Evolutionary conservation across 2,888 invertebrate genomes (phyloP).

Genomic region (Lymantria monacha): DNA sequence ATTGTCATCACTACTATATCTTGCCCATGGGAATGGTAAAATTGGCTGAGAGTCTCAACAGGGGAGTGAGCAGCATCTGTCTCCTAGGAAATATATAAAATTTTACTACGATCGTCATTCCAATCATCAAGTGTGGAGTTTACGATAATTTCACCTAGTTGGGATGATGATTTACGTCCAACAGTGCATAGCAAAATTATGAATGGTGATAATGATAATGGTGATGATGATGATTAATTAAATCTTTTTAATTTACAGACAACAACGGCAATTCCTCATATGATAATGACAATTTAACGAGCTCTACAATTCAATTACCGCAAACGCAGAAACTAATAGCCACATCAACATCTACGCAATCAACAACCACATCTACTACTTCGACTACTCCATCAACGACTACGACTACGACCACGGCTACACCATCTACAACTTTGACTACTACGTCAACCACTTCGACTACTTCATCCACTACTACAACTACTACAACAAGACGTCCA

Average conservation of each 20-base stretch:
- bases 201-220: too few species aligned
- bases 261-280: neutral
- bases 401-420: constrained; percentile 15
- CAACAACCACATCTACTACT: neutral
- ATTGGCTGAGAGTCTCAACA: too few species aligned
- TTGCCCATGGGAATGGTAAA: too few species aligned
- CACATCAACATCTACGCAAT: constrained; percentile 23
- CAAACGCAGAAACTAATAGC: constrained; percentile 52
- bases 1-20: too few species aligned
- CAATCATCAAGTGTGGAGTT: too few species aligned
- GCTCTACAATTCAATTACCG: constrained; percentile 24
- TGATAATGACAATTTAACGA: neutral
- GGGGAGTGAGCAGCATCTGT: too few species aligned
- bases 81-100: too few species aligned
- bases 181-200: too few species aligned
- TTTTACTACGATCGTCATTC: too few species aligned
- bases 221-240: too few species aligned
- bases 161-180: too few species aligned
- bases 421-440: constrained; percentile 14
- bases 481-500: neutral
- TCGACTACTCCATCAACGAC: constrained; percentile 1
- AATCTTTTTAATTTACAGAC: neutral
- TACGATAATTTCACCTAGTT: too few species aligned
- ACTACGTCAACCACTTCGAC: constrained; percentile 24
- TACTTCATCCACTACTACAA: neutral